A percentile compares a stretch with the other conserved stretches of the same genome.
These are phyloP conservation scores for Catharus minimus DNA, from an alignment of 2,113 vertebrate species.

Conservation along the genomic window DNA sequence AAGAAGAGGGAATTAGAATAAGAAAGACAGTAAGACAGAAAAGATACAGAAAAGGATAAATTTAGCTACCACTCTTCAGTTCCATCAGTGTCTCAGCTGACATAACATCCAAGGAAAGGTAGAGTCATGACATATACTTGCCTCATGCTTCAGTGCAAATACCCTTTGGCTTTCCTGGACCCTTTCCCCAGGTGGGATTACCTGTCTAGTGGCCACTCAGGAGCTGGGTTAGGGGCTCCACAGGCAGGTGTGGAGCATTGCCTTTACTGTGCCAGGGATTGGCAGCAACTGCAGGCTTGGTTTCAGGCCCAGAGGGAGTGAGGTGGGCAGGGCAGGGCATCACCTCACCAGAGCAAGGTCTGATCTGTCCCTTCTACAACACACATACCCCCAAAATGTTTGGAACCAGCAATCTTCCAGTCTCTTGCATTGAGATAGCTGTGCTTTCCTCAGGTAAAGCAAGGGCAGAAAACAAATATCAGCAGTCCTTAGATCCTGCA, in stretches of 20 bases:
- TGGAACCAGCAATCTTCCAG: not conserved
- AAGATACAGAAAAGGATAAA: not conserved
- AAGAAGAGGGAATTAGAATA: not conserved
- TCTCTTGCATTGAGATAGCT: not conserved
- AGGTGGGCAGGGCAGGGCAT: not conserved
- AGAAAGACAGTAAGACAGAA: not conserved
- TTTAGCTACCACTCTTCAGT: not conserved
- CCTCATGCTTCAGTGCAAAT: not conserved
- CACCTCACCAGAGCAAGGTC: not conserved
- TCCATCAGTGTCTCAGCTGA: not conserved
- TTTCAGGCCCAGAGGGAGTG: too few relatives aligned
- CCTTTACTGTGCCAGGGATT: not conserved
- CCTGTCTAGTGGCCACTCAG: not conserved
- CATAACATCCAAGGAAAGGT: not conserved
- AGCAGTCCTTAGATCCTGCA: not conserved
- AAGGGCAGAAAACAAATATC: not conserved
- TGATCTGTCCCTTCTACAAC: not conserved
- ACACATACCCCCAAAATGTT: rapidly evolving
- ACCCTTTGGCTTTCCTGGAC: not conserved
- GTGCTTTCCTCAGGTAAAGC: not conserved
- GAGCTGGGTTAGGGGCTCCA: not conserved
- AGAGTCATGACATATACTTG: not conserved
- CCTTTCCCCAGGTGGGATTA: not conserved
- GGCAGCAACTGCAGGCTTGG: rapidly evolving
- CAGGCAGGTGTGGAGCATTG: not conserved